Evolutionary conservation across 2,113 vertebrate species (phyloP).

Genomic region (Austrofundulus limnaeus): DNA sequence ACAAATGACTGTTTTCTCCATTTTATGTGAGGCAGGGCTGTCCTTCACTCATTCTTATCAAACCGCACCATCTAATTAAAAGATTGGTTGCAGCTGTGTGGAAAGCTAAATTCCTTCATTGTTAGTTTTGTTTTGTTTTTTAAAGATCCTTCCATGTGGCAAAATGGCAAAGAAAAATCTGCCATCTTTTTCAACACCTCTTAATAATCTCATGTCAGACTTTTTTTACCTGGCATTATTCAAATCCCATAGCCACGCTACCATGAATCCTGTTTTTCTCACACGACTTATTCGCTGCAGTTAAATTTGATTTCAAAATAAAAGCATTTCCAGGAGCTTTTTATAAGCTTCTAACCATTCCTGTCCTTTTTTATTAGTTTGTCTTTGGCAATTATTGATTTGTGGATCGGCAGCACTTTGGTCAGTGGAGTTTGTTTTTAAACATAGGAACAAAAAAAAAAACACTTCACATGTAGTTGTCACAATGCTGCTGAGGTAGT

Average conservation of each 20-base stretch:
- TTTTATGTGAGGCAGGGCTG: slow-evolving; percentile 3
- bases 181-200: too few relatives aligned
- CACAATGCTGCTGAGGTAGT: too few relatives aligned
- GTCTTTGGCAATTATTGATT: background rate
- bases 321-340: background rate
- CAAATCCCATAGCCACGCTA: background rate
- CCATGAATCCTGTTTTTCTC: background rate
- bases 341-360: background rate
- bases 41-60: slow-evolving; percentile 9
- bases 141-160: slow-evolving; percentile 2
- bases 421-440: too few relatives aligned
- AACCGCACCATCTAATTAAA: slow-evolving; percentile 22
- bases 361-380: background rate
- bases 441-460: too few relatives aligned
- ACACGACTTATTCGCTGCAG: background rate
- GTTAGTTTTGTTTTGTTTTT: too few relatives aligned
- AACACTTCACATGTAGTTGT: too few relatives aligned
- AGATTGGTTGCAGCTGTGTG: slow-evolving; percentile 6
- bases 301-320: background rate
- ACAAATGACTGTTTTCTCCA: background rate
- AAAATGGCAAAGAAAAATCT: background rate
- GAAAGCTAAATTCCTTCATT: background rate
- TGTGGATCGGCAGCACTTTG: background rate
- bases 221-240: too few relatives aligned
- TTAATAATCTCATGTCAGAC: too few relatives aligned